Percentiles rank a stretch among this genome's conserved stretches.
phyloP scores from a whole-genome alignment of 2,797 vertebrate genomes.

The Centropyge bicolor region DNA sequence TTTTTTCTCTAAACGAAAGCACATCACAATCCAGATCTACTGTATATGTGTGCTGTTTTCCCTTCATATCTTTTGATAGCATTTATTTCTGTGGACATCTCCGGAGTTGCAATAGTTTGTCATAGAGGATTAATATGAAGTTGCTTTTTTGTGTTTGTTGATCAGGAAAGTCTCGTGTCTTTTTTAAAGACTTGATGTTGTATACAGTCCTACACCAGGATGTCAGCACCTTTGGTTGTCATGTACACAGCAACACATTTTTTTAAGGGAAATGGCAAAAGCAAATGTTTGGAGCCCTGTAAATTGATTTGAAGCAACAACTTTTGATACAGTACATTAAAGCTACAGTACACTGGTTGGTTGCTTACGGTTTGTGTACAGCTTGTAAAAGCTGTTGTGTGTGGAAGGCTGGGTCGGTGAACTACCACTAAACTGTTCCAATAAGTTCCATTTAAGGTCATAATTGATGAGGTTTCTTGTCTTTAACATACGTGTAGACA shows the following conservation, averaged over 20 bases:
- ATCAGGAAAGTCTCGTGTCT: neutral
- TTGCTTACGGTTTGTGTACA: neutral
- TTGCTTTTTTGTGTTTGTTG: neutral
- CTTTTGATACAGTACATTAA: no score
- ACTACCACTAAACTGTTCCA: neutral
- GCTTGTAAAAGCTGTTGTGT: neutral
- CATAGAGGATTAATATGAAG: neutral
- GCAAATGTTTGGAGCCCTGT: neutral
- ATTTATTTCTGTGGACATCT: neutral
- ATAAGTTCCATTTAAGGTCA: neutral
- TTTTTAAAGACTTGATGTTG: neutral
- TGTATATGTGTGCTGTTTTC: neutral
- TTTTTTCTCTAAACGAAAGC: neutral
- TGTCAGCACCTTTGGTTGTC: neutral
- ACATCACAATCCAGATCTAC: neutral
- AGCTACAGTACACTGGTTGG: neutral
- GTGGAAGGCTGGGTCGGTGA: neutral
- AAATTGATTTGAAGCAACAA: neutral
- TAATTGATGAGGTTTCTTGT: neutral
- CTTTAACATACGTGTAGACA: neutral
- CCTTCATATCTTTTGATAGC: neutral
- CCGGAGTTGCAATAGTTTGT: neutral
- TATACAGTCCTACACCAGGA: neutral
- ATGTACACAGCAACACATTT: neutral
- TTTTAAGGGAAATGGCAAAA: neutral